A percentile compares a stretch with the other conserved stretches of the same genome.
Evolutionary conservation across 1,140 invertebrate genomes (phyloP).

Genomic region (Marisa cornuarietis): DNA sequence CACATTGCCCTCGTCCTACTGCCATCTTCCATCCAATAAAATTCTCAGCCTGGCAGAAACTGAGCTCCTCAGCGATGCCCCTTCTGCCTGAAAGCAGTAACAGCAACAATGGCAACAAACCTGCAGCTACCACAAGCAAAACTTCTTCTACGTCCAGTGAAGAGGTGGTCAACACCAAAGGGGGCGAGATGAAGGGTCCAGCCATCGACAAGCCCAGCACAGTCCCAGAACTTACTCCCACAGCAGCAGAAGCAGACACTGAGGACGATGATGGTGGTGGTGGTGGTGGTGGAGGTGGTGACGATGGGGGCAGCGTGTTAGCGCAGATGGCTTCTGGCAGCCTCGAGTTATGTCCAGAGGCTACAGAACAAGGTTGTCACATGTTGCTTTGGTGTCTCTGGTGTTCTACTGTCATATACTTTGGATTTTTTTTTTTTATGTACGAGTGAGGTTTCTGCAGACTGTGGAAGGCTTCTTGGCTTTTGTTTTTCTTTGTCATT

Average conservation of each 20-base stretch:
- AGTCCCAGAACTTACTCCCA: too few species aligned
- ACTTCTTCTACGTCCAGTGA: neutral
- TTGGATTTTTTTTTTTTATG: slow-evolving; percentile 1
- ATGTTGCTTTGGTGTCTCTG: neutral
- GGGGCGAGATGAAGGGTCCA: slow-evolving; percentile 9
- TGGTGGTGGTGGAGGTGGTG: neutral
- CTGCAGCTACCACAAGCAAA: slow-evolving; percentile 1
- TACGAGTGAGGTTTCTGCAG: neutral
- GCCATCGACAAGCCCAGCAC: too few species aligned
- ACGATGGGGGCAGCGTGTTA: slow-evolving; percentile 22
- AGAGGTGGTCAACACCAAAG: neutral
- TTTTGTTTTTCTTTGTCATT: too few species aligned
- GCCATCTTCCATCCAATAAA: neutral
- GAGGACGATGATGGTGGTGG: neutral
- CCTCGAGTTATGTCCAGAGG: slow-evolving; percentile 4
- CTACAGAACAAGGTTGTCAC: slow-evolving; percentile 2
- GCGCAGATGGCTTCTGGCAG: slow-evolving; percentile 27
- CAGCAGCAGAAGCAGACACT: neutral
- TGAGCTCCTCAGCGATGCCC: slow-evolving; percentile 32
- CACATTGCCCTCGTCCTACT: neutral
- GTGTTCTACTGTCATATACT: neutral
- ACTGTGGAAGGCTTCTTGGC: neutral
- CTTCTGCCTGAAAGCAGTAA: slow-evolving; percentile 29
- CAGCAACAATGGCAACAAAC: neutral
- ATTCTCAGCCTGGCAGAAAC: slow-evolving; percentile 28